phyloP scores from a whole-genome alignment of 2,797 vertebrate species.

The Chaetophractus vellerosus region DNA sequence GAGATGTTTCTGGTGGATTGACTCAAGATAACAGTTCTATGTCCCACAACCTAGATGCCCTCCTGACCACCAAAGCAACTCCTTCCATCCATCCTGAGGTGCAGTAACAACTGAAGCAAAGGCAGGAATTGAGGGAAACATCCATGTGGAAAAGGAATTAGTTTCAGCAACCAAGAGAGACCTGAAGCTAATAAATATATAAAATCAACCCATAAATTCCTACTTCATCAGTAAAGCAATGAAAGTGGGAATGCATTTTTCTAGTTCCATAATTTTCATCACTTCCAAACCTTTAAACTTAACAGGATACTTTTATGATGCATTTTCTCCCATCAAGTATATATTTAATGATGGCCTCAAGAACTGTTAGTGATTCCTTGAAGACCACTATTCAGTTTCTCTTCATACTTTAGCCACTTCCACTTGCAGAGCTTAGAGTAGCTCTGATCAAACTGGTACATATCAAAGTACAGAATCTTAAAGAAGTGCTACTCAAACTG shows the following conservation, averaged over 20 bases:
- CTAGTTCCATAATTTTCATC: constrained; percentile 7
- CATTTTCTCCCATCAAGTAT: not conserved
- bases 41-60: too few relatives aligned
- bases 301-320: not conserved
- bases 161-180: not conserved
- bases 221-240: not conserved
- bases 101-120: not conserved
- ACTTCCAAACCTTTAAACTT: constrained; percentile 32
- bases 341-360: not conserved
- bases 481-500: constrained; percentile 10
- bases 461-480: not conserved
- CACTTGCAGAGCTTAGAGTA: not conserved
- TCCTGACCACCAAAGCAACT: not conserved
- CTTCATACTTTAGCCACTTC: not conserved
- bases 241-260: not conserved
- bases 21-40: not conserved
- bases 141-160: not conserved
- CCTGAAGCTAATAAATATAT: not conserved
- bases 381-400: not conserved
- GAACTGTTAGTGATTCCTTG: not conserved
- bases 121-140: constrained; percentile 22
- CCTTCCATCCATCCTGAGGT: not conserved
- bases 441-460: not conserved
- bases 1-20: not conserved
- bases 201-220: not conserved